Evolutionary conservation across 2,888 invertebrate genomes (phyloP).

Genomic region (Oithona nana): DNA sequence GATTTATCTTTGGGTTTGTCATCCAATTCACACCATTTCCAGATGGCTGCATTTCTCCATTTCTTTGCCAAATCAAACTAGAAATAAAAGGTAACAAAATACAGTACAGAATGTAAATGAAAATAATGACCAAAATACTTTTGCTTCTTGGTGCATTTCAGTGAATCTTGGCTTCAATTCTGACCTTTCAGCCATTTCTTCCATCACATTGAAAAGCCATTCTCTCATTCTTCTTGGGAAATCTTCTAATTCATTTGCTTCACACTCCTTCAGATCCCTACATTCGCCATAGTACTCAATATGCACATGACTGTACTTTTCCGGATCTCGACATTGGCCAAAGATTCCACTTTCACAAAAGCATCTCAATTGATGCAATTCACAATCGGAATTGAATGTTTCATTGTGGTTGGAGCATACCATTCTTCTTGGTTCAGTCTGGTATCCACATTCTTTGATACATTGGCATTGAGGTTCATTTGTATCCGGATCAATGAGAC

Average conservation of each 20-base stretch:
- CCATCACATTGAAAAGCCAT: conserved; percentile 95
- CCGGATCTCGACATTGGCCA: conserved; percentile 43
- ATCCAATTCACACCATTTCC: conserved; percentile 97
- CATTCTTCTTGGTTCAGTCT: conserved; percentile 23
- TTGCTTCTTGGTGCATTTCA: conserved; percentile 71
- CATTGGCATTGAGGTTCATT: neutral
- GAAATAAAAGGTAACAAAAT: neutral
- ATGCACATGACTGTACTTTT: conserved; percentile 60
- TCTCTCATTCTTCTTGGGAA: conserved; percentile 93
- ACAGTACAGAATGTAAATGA: conserved; percentile 21
- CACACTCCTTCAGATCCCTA: conserved; percentile 41
- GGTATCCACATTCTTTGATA: neutral
- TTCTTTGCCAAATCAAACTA: conserved; percentile 51
- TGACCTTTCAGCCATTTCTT: conserved; percentile 70
- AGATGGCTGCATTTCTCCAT: conserved; percentile 82
- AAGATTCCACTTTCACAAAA: conserved; percentile 57
- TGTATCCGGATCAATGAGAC: neutral
- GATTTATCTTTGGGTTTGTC: conserved; percentile 67
- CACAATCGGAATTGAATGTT: conserved; percentile 84
- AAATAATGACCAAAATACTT: conserved; percentile 27
- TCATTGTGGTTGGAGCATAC: conserved; percentile 85
- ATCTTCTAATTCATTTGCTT: conserved; percentile 67
- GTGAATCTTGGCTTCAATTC: conserved; percentile 63
- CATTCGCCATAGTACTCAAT: conserved; percentile 52
- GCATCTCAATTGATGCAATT: conserved; percentile 79